These are phyloP conservation scores for Cataglyphis hispanica DNA, from an alignment of 1,140 invertebrate species.

Conservation along the genomic window DNA sequence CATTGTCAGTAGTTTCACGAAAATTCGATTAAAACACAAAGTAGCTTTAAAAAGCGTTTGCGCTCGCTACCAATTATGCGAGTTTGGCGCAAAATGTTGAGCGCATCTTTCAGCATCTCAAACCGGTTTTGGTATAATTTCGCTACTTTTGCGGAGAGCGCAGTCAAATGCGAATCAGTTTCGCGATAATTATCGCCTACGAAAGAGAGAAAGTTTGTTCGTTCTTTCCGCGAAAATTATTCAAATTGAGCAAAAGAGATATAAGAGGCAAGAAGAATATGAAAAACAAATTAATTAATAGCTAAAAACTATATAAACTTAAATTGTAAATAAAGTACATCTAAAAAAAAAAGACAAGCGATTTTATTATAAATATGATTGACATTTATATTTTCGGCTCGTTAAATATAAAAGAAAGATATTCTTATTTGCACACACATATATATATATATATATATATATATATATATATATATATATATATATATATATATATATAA, in stretches of 20 bases:
- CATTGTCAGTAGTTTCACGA: conserved; percentile 35
- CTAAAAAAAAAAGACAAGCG: background rate
- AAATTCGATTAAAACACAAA: conserved; percentile 57
- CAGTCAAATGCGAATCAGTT: conserved; percentile 35
- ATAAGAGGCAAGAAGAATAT: background rate
- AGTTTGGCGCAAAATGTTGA: conserved; percentile 28
- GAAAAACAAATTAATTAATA: conserved; percentile 10
- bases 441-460: too few relatives aligned
- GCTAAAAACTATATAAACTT: background rate
- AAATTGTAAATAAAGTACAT: background rate
- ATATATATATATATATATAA: too few relatives aligned
- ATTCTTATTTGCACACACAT: too few relatives aligned
- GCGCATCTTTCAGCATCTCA: background rate
- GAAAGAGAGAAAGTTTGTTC: conserved; percentile 20
- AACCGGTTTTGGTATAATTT: conserved; percentile 52
- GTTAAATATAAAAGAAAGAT: background rate
- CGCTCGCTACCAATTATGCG: conserved; percentile 46
- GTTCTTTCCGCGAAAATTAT: background rate
- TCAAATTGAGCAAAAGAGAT: background rate
- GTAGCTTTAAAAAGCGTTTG: conserved; percentile 49
- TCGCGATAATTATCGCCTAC: conserved; percentile 45
- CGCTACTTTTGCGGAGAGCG: conserved; percentile 24
- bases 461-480: too few relatives aligned
- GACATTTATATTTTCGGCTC: too few relatives aligned
- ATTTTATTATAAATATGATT: background rate